Conservation (phyloP, 2,797 vertebrate genomes). For the Enteromius argenteus region DNA sequence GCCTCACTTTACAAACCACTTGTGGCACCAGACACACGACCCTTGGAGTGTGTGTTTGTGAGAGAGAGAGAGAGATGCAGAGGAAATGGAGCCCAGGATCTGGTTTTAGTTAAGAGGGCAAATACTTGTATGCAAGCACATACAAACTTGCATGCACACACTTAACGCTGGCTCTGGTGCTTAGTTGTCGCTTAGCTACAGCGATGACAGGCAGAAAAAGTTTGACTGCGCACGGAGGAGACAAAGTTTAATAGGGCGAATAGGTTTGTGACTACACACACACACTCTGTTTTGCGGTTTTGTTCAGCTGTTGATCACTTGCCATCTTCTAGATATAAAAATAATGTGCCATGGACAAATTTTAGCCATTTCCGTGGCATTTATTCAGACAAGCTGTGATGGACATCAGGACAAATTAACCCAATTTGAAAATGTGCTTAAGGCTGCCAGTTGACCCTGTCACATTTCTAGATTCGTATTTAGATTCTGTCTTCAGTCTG, state of each 20-base stretch:
- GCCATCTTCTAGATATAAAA: slow-evolving; percentile 1
- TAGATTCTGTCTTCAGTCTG: slow-evolving; percentile 28
- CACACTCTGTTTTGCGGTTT: slow-evolving; percentile 1
- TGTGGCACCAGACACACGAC: slow-evolving; percentile 49
- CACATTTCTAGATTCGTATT: slow-evolving; percentile 26
- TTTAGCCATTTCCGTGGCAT: neutral
- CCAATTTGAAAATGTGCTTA: neutral
- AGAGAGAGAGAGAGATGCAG: neutral
- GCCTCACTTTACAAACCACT: slow-evolving; percentile 55
- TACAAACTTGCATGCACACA: slow-evolving; percentile 43
- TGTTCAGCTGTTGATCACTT: neutral
- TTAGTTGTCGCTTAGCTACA: slow-evolving; percentile 37
- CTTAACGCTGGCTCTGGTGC: slow-evolving; percentile 17
- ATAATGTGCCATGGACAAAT: neutral
- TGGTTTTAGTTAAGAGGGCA: slow-evolving; percentile 45
- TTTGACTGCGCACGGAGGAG: neutral
- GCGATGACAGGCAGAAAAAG: slow-evolving; percentile 30
- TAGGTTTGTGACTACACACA: slow-evolving; percentile 3
- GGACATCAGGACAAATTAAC: neutral
- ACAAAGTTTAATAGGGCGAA: slow-evolving; percentile 7
- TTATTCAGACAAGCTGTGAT: neutral
- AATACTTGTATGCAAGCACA: slow-evolving; percentile 39
- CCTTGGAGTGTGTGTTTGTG: slow-evolving; percentile 44
- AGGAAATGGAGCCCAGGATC: slow-evolving; percentile 40
- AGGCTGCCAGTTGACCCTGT: slow-evolving; percentile 11